phyloP scores from a whole-genome alignment of 2,888 invertebrate genomes.

The Agonopterix arenella region DNA sequence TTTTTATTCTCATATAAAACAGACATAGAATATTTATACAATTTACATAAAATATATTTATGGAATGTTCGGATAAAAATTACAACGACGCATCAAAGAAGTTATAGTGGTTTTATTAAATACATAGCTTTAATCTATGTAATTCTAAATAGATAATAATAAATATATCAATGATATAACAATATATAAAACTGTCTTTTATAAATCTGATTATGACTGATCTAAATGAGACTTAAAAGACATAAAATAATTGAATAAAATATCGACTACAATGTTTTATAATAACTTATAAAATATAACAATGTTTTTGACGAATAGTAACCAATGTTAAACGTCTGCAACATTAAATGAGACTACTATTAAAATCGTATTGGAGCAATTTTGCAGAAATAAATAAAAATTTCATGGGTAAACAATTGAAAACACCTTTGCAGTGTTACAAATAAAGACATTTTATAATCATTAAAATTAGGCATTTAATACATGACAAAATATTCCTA shows the following conservation, averaged over 20 bases:
- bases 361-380: too few species aligned
- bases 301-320: slow-evolving; percentile 9
- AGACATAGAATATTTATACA: not conserved
- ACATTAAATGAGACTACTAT: too few species aligned
- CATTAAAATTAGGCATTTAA: too few species aligned
- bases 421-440: too few species aligned
- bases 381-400: too few species aligned
- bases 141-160: not conserved
- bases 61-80: slow-evolving; percentile 10
- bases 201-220: slow-evolving; percentile 34
- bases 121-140: slow-evolving; percentile 33
- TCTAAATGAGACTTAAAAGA: slow-evolving; percentile 40
- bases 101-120: slow-evolving; percentile 21
- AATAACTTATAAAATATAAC: not conserved
- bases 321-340: slow-evolving; percentile 6
- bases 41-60: not conserved
- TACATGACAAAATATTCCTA: slow-evolving; percentile 35
- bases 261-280: not conserved
- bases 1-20: not conserved
- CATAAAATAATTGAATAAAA: slow-evolving; percentile 23
- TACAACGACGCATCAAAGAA: slow-evolving; percentile 40
- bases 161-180: not conserved
- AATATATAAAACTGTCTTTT: not conserved
- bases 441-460: too few species aligned
- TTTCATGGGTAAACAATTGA: too few species aligned